These are phyloP conservation scores for Xenopus petersii DNA, from an alignment of 2,797 vertebrate species.

Conservation along the genomic window DNA sequence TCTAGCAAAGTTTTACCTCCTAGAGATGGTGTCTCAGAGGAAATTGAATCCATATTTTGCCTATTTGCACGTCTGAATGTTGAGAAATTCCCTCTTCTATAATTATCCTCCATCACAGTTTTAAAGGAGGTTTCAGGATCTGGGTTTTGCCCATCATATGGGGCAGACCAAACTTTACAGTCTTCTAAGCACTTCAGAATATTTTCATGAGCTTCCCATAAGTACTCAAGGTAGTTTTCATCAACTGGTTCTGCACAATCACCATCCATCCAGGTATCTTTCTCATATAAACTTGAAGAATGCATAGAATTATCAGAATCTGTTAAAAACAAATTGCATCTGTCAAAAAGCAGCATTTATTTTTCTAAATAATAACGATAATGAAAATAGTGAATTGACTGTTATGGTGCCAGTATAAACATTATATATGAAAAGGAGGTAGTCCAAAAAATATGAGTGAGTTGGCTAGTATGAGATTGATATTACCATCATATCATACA, in stretches of 20 bases:
- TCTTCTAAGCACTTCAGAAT: slow-evolving; percentile 80
- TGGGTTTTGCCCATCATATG: slow-evolving; percentile 85
- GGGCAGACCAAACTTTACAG: slow-evolving; percentile 88
- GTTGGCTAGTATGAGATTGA: too few relatives aligned
- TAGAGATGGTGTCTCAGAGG: slow-evolving; percentile 37
- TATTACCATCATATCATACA: too few relatives aligned
- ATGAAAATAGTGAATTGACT: too few relatives aligned
- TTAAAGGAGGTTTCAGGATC: slow-evolving; percentile 78
- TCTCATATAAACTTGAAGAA: neutral
- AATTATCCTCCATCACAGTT: slow-evolving; percentile 67
- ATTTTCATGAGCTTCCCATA: slow-evolving; percentile 81
- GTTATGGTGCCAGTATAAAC: too few relatives aligned
- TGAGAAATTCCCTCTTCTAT: slow-evolving; percentile 33
- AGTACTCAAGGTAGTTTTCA: slow-evolving; percentile 93
- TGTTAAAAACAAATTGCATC: neutral
- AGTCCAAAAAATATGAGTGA: neutral
- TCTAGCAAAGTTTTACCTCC: slow-evolving; percentile 75
- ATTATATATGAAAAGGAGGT: too few relatives aligned
- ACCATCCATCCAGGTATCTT: slow-evolving; percentile 77
- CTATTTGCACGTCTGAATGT: slow-evolving; percentile 54
- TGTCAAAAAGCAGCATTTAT: neutral
- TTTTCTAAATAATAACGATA: neutral
- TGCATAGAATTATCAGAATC: slow-evolving; percentile 29
- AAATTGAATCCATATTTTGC: slow-evolving; percentile 20
- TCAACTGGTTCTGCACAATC: slow-evolving; percentile 83